Conservation (phyloP, 2,888 invertebrate species). For the Furcula furcula region DNA sequence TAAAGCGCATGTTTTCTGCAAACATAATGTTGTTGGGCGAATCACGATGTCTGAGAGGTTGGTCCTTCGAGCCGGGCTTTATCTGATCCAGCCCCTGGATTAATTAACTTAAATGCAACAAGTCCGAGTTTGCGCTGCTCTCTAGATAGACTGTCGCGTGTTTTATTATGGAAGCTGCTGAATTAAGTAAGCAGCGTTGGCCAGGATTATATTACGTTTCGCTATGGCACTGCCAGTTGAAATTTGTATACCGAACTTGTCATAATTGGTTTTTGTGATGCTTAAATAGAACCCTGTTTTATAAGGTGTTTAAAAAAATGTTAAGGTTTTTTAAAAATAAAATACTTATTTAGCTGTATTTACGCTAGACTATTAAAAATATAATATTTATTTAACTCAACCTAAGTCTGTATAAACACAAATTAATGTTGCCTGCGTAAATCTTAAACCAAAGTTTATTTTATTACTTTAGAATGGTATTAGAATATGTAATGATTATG, state of each 20-base stretch:
- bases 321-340: too few species aligned
- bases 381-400: too few species aligned
- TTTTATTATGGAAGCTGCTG: constrained; percentile 71
- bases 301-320: not conserved
- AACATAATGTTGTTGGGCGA: constrained; percentile 31
- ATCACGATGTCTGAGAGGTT: constrained; percentile 38
- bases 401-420: too few species aligned
- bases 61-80: constrained; percentile 56
- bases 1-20: constrained; percentile 28
- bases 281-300: constrained; percentile 7
- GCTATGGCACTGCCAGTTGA: constrained; percentile 18
- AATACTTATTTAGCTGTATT: too few species aligned
- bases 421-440: too few species aligned
- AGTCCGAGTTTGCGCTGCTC: constrained; percentile 75
- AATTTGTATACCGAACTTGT: constrained; percentile 28
- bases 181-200: constrained; percentile 64
- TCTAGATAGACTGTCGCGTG: constrained; percentile 67
- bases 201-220: constrained; percentile 45
- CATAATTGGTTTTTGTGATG: constrained; percentile 30
- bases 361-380: too few species aligned
- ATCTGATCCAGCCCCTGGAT: constrained; percentile 70
- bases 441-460: too few species aligned
- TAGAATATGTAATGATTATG: too few species aligned
- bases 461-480: too few species aligned
- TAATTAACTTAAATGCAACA: constrained; percentile 81